Evolutionary conservation across 2,797 vertebrate genomes (phyloP).

Genomic region (Rallus crepitans): DNA sequence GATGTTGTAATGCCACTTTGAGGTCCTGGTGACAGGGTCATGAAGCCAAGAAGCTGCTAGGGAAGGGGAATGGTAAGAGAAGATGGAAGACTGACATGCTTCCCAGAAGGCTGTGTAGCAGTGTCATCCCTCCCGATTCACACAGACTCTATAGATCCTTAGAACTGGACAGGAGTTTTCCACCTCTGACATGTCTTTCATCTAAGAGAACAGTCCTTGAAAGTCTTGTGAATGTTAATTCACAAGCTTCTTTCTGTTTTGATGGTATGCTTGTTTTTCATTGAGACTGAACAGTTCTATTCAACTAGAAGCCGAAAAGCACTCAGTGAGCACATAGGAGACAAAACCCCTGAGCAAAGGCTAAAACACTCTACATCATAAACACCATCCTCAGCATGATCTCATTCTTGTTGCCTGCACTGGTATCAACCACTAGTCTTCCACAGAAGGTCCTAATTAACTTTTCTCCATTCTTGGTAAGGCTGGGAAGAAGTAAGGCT

Average conservation of each 20-base stretch:
- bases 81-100: neutral
- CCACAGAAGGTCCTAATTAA: neutral
- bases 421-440: neutral
- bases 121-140: neutral
- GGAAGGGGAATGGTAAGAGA: neutral
- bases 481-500: neutral
- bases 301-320: neutral
- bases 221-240: slow-evolving; percentile 14
- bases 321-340: rapidly evolving
- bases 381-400: neutral
- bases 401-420: neutral
- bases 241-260: neutral
- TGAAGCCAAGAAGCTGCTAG: neutral
- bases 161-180: neutral
- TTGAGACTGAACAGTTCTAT: rapidly evolving
- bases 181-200: neutral
- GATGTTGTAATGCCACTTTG: neutral
- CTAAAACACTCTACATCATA: neutral
- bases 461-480: neutral
- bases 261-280: neutral
- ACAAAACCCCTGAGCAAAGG: neutral
- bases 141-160: neutral
- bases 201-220: neutral
- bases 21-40: neutral
- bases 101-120: neutral